Evolutionary conservation across 2,888 invertebrate species (phyloP).

Genomic region (Disparrhopalites patrizii): DNA sequence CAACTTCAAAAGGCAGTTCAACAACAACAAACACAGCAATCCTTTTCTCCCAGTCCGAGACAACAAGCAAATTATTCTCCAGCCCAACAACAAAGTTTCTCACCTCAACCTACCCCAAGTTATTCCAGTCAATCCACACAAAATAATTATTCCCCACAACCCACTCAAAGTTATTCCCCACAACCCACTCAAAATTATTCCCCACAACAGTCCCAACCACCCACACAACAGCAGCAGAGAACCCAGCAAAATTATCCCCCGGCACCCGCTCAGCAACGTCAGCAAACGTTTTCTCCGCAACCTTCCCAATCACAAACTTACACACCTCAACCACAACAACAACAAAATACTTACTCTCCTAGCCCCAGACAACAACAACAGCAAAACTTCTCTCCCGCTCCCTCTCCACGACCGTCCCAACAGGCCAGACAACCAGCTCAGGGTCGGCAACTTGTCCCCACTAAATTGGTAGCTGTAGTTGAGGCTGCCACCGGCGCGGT

Average conservation of each 20-base stretch:
- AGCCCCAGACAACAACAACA: slow-evolving; percentile 13
- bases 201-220: background rate
- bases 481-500: slow-evolving; percentile 22
- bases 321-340: background rate
- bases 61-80: background rate
- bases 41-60: background rate
- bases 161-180: too few relatives aligned
- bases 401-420: background rate
- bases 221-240: background rate
- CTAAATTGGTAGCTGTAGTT: background rate
- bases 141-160: too few relatives aligned
- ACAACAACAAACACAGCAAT: background rate
- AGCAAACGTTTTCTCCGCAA: too few relatives aligned
- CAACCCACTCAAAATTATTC: too few relatives aligned
- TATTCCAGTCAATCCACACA: background rate
- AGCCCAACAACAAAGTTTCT: slow-evolving; percentile 4
- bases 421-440: slow-evolving; percentile 6
- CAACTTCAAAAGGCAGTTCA: background rate
- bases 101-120: too few relatives aligned
- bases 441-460: slow-evolving; percentile 8
- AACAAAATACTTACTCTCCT: too few relatives aligned
- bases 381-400: slow-evolving; percentile 16
- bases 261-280: slow-evolving; percentile 2
- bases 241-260: background rate
- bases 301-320: background rate